Conservation (phyloP, 2,113 vertebrate genomes). For the Delphinapterus leucas region DNA sequence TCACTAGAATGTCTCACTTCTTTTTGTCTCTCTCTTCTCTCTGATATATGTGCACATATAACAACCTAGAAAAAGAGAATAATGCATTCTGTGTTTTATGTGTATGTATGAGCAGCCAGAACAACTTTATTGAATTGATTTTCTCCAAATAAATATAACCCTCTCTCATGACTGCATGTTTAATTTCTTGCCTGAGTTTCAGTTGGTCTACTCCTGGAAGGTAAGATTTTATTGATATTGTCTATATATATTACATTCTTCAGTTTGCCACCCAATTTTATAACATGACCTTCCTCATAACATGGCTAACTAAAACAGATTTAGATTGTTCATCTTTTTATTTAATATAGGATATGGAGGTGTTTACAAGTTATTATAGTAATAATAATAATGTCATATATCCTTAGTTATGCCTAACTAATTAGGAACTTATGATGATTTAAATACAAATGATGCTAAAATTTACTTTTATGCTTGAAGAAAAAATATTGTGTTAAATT, state of each 20-base stretch:
- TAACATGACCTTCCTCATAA: background rate
- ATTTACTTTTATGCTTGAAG: background rate
- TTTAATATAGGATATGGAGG: background rate
- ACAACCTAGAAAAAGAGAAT: background rate
- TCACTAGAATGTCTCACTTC: background rate
- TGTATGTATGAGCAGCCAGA: background rate
- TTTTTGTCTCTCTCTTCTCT: background rate
- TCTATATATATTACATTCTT: background rate
- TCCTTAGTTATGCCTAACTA: background rate
- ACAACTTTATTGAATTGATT: background rate
- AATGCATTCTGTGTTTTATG: background rate
- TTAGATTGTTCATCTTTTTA: background rate
- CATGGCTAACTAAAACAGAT: background rate
- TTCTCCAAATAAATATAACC: background rate
- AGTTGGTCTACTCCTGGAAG: background rate
- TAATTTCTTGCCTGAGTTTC: slow-evolving; percentile 17
- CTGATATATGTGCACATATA: background rate
- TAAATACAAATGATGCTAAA: background rate
- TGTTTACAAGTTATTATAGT: background rate
- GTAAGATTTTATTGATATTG: background rate
- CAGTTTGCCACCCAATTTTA: background rate
- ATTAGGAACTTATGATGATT: slow-evolving; percentile 5
- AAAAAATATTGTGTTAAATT: background rate
- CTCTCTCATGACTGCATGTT: background rate
- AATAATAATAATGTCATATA: slow-evolving; percentile 5